phyloP scores from a whole-genome alignment of 2,888 invertebrate genomes.

The Apodemia zela region DNA sequence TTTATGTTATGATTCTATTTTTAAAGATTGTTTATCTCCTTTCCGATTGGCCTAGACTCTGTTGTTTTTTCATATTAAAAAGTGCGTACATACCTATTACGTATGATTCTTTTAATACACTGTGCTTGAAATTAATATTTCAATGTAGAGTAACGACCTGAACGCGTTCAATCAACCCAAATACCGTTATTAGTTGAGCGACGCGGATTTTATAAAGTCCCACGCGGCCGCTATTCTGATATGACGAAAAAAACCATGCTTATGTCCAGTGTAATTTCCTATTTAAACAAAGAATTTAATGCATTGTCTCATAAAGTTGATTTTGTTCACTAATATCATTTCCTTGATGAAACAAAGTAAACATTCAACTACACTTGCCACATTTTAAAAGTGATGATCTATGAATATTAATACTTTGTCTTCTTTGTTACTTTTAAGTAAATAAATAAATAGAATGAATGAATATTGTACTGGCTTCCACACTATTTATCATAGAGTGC shows the following conservation, averaged over 20 bases:
- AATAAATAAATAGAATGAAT: no score
- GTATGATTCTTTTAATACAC: constrained; percentile 18
- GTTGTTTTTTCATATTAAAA: neutral
- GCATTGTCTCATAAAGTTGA: neutral
- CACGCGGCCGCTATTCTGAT: neutral
- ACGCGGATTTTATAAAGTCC: constrained; percentile 19
- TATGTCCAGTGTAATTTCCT: neutral
- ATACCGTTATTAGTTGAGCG: constrained; percentile 34
- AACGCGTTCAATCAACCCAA: constrained; percentile 34
- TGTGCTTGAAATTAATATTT: constrained; percentile 1
- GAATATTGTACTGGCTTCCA: no score
- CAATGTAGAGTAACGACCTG: constrained; percentile 32
- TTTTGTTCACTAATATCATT: no score
- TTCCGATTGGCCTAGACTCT: neutral
- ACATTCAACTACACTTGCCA: no score
- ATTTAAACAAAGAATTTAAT: neutral
- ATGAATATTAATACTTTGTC: no score
- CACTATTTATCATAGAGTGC: no score
- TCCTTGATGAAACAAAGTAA: no score
- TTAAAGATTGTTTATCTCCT: constrained; percentile 25
- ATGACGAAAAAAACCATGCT: neutral
- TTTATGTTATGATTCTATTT: constrained; percentile 29
- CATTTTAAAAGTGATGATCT: no score
- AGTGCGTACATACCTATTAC: constrained; percentile 1
- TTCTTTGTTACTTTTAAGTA: no score